Evolutionary conservation across 1,140 invertebrate species (phyloP), one percentile per base, ranked within the genome.

Genomic region (Camponotus vicinus): DNA sequence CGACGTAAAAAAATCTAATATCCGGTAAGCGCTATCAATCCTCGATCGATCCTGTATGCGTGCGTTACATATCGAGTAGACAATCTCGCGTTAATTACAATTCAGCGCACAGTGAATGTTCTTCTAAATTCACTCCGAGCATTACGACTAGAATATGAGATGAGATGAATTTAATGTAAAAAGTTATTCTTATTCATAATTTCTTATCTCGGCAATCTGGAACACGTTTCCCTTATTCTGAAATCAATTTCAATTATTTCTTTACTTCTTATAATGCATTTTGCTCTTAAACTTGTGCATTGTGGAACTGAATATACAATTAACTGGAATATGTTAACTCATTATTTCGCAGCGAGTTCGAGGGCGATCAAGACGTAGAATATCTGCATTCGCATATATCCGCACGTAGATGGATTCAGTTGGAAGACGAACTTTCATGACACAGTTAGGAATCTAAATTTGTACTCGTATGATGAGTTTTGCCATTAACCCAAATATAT

Each of bases 401-500:
- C 64, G 67, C 37, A 49, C 67, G 34, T 42, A 69, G 82, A 71
- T 73, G n/a, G 52, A 61, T 82, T 18, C 79, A 42, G 52, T 34
- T 82, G 52, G 69, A 61, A 71, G 78, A 70, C 78, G 49, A 80
- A 83, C 67, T 75, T 83, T 61, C 79, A 73, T 55, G 69, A 61
- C 79, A 82, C 45, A 83, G 79, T 82, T 82, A 15, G 69, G 55
- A 75, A 3, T 83, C 69, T 83, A 83, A 83, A 83, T 83, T 83
- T 27, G 69, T 73, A 61, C 21, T 75, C 69, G 69, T 40, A 42
- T 75, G 79, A 83, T 75, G 69, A 83, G 79, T 83, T 83, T 83
- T 83, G 55, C 79, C 69, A 83, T 83, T 83, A 83, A 83, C 79
- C 69, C 55, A 75, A 83, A 83, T 83, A 83, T 83, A 83, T 83